These are phyloP conservation scores for Centroberyx gerrardi DNA, from an alignment of 2,797 vertebrate genomes.

Conservation along the genomic window DNA sequence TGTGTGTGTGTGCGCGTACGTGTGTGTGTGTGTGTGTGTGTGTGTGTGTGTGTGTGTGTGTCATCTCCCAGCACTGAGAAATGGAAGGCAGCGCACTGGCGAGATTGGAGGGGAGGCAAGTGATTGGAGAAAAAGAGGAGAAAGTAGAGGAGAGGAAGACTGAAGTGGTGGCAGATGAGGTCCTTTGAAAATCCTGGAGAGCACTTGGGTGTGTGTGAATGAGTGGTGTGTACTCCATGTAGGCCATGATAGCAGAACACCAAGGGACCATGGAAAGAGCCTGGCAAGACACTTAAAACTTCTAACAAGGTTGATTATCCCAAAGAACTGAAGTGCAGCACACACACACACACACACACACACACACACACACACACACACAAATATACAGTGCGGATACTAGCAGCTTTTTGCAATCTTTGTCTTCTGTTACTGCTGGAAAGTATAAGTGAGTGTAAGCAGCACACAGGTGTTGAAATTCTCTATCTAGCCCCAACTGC, in stretches of 20 bases:
- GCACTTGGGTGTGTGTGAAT: conserved; percentile 29
- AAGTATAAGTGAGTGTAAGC: too few relatives aligned
- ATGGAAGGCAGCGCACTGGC: conserved; percentile 42
- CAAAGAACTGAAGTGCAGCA: conserved; percentile 29
- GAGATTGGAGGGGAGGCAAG: conserved; percentile 61
- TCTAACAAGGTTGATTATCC: conserved; percentile 54
- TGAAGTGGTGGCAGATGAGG: conserved; percentile 56
- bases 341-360: conserved; percentile 7
- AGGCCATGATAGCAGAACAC: conserved; percentile 45
- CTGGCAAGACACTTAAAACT: conserved; percentile 33
- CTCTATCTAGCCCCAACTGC: too few relatives aligned
- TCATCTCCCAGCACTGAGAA: conserved; percentile 43
- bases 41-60: conserved; percentile 16
- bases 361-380: not conserved
- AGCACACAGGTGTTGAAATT: too few relatives aligned
- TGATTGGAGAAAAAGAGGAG: conserved; percentile 66
- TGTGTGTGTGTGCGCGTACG: conserved; percentile 10
- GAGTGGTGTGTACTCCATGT: conserved; percentile 18
- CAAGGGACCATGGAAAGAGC: conserved; percentile 17
- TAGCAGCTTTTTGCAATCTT: too few relatives aligned
- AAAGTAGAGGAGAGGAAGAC: conserved; percentile 49
- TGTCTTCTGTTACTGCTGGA: too few relatives aligned
- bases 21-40: conserved; percentile 17
- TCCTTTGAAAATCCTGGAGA: conserved; percentile 42
- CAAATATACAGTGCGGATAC: not conserved